Evolutionary conservation across 2,113 vertebrate species (phyloP).

Genomic region (Phocoena sinus): DNA sequence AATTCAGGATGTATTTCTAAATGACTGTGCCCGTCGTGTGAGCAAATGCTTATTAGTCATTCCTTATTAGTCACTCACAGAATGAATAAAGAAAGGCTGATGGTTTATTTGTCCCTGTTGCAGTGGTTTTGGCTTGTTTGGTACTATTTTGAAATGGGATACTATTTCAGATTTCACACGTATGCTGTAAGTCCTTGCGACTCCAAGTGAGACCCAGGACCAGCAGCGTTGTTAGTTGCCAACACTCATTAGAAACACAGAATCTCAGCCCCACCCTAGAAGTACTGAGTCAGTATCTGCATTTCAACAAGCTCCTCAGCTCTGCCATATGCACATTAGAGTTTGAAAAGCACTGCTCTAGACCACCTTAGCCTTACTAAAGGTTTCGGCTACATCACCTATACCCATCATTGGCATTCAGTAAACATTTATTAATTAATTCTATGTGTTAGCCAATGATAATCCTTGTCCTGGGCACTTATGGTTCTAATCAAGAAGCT

Average conservation of each 20-base stretch:
- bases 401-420: background rate
- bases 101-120: background rate
- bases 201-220: background rate
- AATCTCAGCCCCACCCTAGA: background rate
- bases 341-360: background rate
- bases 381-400: background rate
- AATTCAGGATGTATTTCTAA: constrained; percentile 16
- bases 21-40: background rate
- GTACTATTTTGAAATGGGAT: background rate
- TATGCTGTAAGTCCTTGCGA: background rate
- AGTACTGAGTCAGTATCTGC: background rate
- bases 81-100: background rate
- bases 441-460: background rate
- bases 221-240: background rate
- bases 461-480: background rate
- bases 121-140: background rate
- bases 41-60: background rate
- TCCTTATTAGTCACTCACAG: background rate
- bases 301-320: background rate
- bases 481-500: background rate
- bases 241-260: background rate
- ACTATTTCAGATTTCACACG: background rate
- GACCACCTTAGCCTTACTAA: background rate
- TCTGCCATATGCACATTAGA: background rate
- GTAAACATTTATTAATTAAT: background rate